phyloP scores from a whole-genome alignment of 2,113 vertebrate species.

The Pardalotus punctatus region DNA sequence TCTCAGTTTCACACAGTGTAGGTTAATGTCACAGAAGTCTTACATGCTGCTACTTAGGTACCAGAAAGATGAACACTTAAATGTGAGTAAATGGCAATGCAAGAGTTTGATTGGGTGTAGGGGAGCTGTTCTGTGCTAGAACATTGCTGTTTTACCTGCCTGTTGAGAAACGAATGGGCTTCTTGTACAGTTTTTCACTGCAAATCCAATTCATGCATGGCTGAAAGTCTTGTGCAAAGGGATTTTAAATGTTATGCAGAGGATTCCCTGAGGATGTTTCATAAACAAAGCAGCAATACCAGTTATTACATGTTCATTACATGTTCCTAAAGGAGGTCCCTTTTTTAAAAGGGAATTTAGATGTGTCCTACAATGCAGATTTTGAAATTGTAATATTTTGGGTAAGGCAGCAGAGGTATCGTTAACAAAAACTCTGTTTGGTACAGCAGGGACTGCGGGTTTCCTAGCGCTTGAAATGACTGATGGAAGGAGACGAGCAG shows the following conservation, averaged over 20 bases:
- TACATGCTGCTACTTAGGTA: neutral
- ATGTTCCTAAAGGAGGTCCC: accelerated
- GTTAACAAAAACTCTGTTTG: neutral
- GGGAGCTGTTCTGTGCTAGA: neutral
- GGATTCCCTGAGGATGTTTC: neutral
- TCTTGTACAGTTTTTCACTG: neutral
- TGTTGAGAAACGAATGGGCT: neutral
- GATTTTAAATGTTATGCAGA: neutral
- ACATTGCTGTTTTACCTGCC: neutral
- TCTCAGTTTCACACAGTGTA: accelerated
- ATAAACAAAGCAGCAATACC: neutral
- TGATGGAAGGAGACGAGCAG: neutral
- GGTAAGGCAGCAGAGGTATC: neutral
- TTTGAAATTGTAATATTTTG: neutral
- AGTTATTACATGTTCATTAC: neutral
- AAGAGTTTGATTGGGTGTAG: neutral
- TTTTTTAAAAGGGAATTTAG: neutral
- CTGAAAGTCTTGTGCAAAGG: neutral
- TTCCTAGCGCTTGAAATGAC: neutral
- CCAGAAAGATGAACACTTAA: neutral
- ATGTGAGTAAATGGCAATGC: neutral
- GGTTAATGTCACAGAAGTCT: neutral
- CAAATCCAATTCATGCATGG: neutral
- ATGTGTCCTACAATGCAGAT: neutral
- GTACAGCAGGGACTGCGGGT: neutral